Base-by-base conservation (phyloP, 2,888 invertebrate genomes). In the Volucella zonaria region DNA sequence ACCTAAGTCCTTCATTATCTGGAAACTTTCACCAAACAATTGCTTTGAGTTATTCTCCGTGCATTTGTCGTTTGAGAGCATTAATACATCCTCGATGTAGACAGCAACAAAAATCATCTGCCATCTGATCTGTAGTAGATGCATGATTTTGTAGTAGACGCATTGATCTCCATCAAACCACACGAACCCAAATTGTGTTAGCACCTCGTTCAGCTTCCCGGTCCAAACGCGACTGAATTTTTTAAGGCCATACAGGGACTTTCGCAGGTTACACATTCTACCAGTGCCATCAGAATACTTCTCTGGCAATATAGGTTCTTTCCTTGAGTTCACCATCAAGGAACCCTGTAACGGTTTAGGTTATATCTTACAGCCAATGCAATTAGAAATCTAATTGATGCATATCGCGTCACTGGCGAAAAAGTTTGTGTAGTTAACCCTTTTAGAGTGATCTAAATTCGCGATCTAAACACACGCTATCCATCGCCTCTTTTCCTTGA, bases 401-500 rank as follows among this genome's bases (percentile, higher is more conserved):
- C n/a, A n/a, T n/a, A n/a, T n/a, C n/a, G n/a, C n/a, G n/a, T n/a
- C n/a, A n/a, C n/a, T n/a, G n/a, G n/a, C n/a, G n/a, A n/a, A n/a
- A n/a, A n/a, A 12, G 31, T 67, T 54, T 49, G 49, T 64, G 15
- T 67, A 56, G n/a, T 56, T 54, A 3, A 45, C 43, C 67, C 67
- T 43, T 12, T 59, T 61, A 23, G 18, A 45, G 11, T 18, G 18
- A 87, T 38, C 66, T 49, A 12, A 77, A 49, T 58, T 87, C n/a
- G n/a, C n/a, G n/a, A n/a, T n/a, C n/a, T n/a, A n/a, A n/a, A n/a
- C n/a, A n/a, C n/a, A n/a, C 82, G 1, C 86, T 86, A 42, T 87
- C 54, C 70, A 88, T 88, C 12, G 87, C 87, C 14, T 75, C 18
- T 31, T 78, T 82, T 87, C 87, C 87, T 8, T 87, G 9, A 42